phyloP scores from a whole-genome alignment of 2,797 vertebrate species.

The Cyprinodon diabolis region DNA sequence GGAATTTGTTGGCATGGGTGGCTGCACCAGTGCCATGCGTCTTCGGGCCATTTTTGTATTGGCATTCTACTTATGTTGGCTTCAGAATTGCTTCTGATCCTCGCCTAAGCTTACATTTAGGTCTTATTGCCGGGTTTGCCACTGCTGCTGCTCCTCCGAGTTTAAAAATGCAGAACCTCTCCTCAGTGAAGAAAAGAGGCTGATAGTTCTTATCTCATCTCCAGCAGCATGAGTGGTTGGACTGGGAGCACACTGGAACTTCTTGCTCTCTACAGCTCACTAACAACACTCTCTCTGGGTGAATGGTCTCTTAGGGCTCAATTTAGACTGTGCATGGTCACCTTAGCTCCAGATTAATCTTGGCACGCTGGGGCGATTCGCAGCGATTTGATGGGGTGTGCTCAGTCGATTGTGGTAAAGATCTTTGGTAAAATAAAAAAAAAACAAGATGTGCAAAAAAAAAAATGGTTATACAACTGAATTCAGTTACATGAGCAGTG shows the following conservation, averaged over 20 bases:
- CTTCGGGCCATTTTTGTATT: slow-evolving; percentile 55
- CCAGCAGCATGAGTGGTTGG: slow-evolving; percentile 64
- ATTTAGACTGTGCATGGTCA: slow-evolving; percentile 81
- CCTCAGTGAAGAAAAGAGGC: slow-evolving; percentile 69
- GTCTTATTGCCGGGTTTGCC: slow-evolving; percentile 43
- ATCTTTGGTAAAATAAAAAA: slow-evolving; percentile 75
- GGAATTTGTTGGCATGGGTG: slow-evolving; percentile 45
- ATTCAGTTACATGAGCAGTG: slow-evolving; percentile 72
- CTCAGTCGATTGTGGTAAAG: slow-evolving; percentile 79
- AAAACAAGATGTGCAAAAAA: slow-evolving; percentile 73
- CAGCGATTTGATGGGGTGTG: slow-evolving; percentile 77
- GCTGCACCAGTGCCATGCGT: slow-evolving; percentile 56
- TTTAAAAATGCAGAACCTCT: slow-evolving; percentile 67
- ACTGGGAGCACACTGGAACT: slow-evolving; percentile 58
- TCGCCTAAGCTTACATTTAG: slow-evolving; percentile 54
- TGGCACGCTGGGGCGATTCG: slow-evolving; percentile 70
- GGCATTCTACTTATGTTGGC: slow-evolving; percentile 58
- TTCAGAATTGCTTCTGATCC: slow-evolving; percentile 54
- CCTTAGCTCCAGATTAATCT: slow-evolving; percentile 76
- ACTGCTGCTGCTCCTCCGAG: slow-evolving; percentile 38
- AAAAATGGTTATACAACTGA: slow-evolving; percentile 75
- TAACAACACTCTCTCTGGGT: slow-evolving; percentile 77
- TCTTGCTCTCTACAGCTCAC: slow-evolving; percentile 64
- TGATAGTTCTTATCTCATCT: slow-evolving; percentile 80
- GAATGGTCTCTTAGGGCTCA: slow-evolving; percentile 83